Percentiles rank a stretch among this genome's conserved stretches.
These are phyloP conservation scores for Malthinus flaveolus DNA, from an alignment of 2,888 invertebrate species.

Conservation along the genomic window DNA sequence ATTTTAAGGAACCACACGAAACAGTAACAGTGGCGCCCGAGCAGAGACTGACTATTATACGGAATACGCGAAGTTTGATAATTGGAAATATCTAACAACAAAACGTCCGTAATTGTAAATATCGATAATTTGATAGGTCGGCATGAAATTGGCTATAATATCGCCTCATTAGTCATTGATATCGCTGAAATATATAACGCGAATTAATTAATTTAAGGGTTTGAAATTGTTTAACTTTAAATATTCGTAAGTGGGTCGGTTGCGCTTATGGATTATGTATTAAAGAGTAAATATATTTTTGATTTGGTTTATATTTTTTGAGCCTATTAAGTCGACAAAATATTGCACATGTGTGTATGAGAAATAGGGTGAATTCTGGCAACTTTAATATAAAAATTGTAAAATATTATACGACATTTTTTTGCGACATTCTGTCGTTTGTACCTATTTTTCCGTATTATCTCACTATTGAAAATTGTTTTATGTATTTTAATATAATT, in stretches of 20 bases:
- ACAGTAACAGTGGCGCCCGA: too few relatives aligned
- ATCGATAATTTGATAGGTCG: too few relatives aligned
- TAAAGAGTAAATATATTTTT: slow-evolving; percentile 2
- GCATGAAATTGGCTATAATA: too few relatives aligned
- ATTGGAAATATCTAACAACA: too few relatives aligned
- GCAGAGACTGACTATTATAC: too few relatives aligned
- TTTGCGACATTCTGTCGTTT: slow-evolving; percentile 27
- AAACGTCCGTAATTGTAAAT: too few relatives aligned
- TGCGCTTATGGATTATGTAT: slow-evolving; percentile 2
- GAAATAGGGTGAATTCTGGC: slow-evolving; percentile 29
- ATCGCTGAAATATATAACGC: too few relatives aligned
- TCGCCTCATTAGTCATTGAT: too few relatives aligned
- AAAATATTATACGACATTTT: slow-evolving; percentile 33
- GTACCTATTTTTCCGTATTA: slow-evolving; percentile 15
- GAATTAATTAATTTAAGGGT: too few relatives aligned
- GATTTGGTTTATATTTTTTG: not conserved
- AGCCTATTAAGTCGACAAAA: not conserved
- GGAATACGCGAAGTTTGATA: too few relatives aligned
- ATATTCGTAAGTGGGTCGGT: not conserved
- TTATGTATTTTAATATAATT: slow-evolving; percentile 14
- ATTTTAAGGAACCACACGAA: too few relatives aligned
- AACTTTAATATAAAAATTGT: slow-evolving; percentile 36
- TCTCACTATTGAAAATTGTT: slow-evolving; percentile 12
- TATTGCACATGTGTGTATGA: not conserved
- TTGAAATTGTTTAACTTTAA: too few relatives aligned